phyloP scores from a whole-genome alignment of 2,113 vertebrate genomes.

The Peucedramus taeniatus region DNA sequence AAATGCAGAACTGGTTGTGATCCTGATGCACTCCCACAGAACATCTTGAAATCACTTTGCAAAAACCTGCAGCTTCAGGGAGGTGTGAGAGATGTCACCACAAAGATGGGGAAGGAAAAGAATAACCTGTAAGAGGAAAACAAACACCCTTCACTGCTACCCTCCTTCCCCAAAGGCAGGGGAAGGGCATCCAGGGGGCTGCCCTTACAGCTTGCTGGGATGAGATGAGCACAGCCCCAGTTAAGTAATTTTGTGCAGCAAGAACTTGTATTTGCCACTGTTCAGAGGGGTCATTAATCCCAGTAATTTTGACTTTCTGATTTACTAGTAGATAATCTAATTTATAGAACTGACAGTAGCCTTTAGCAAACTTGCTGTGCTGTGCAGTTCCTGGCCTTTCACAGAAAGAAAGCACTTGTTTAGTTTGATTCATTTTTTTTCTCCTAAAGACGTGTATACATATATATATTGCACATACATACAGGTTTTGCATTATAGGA shows the following conservation, averaged over 20 bases:
- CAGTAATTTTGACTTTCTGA: not conserved
- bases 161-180: not conserved
- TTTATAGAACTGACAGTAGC: not conserved
- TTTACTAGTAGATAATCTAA: not conserved
- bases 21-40: not conserved
- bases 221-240: not conserved
- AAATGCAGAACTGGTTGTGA: not conserved
- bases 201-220: not conserved
- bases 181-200: not conserved
- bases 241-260: not conserved
- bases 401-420: not conserved
- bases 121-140: not conserved
- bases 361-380: not conserved
- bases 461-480: not conserved
- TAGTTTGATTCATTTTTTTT: not conserved
- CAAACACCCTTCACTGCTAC: not conserved
- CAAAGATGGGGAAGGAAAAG: not conserved
- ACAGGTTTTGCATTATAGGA: not conserved
- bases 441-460: not conserved
- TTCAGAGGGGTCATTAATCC: not conserved
- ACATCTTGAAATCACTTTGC: not conserved
- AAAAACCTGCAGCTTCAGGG: not conserved
- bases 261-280: not conserved
- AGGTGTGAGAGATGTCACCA: accelerated
- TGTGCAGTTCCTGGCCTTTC: not conserved